phyloP scores from a whole-genome alignment of 2,888 invertebrate species.

The Chaetogeoica ovagalla region DNA sequence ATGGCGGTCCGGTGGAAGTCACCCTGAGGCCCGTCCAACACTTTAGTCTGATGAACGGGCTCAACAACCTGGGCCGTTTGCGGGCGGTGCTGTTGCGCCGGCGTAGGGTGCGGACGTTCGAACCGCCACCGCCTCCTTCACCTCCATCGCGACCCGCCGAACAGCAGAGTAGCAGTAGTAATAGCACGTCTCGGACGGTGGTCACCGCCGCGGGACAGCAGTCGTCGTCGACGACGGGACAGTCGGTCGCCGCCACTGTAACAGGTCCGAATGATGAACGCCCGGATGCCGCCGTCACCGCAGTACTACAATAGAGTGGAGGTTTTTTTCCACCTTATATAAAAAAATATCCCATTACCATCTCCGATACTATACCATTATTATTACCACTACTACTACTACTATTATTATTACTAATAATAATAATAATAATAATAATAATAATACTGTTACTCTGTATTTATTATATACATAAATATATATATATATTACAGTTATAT shows the following conservation, averaged over 20 bases:
- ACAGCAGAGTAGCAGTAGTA: background rate
- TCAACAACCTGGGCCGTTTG: constrained; percentile 39
- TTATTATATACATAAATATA: too few species aligned
- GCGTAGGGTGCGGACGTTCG: constrained; percentile 12
- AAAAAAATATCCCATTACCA: too few species aligned
- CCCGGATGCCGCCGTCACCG: background rate
- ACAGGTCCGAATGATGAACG: too few species aligned
- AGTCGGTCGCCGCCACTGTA: too few species aligned
- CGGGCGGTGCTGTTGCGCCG: constrained; percentile 23
- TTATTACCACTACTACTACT: too few species aligned
- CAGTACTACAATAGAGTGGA: too few species aligned
- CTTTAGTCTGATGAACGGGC: constrained; percentile 37
- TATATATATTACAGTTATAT: too few species aligned
- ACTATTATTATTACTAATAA: too few species aligned
- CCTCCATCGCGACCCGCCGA: background rate
- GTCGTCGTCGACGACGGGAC: background rate
- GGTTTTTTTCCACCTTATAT: too few species aligned
- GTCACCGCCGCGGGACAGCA: background rate
- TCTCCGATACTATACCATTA: background rate
- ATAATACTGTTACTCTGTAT: too few species aligned
- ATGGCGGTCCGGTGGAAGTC: constrained; percentile 53
- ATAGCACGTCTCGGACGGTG: background rate
- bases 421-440: too few species aligned
- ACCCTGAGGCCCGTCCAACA: constrained; percentile 17
- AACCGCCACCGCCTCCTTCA: background rate